Evolutionary conservation across 2,113 vertebrate genomes (phyloP).

Genomic region (Micromys minutus): DNA sequence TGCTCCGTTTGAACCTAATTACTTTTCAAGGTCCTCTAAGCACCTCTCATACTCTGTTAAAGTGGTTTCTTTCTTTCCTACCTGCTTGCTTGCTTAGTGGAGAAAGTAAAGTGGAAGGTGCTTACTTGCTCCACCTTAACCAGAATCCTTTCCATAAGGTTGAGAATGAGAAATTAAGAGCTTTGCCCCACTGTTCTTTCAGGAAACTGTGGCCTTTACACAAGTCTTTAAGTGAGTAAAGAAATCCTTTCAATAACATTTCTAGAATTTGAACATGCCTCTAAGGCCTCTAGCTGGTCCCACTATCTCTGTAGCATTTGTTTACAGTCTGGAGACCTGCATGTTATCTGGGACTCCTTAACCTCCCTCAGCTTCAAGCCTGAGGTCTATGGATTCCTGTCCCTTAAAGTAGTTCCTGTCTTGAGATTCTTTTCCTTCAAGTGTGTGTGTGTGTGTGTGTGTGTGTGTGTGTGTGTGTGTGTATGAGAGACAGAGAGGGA

Average conservation of each 20-base stretch:
- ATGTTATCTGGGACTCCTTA: not conserved
- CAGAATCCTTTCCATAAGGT: not conserved
- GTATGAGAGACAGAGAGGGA: too few species aligned
- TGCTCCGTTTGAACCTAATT: not conserved
- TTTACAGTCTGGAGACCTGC: not conserved
- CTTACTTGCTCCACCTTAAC: not conserved
- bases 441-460: not conserved
- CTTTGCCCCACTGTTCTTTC: not conserved
- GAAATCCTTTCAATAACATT: not conserved
- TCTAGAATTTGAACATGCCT: not conserved
- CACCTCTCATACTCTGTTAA: not conserved
- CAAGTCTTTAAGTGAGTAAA: not conserved
- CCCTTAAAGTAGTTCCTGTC: not conserved
- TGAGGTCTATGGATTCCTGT: not conserved
- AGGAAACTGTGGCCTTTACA: not conserved
- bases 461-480: too few species aligned
- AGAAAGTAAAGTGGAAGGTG: not conserved
- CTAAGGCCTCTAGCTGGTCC: not conserved
- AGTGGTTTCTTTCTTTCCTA: not conserved
- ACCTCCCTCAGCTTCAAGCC: not conserved
- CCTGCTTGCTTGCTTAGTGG: not conserved
- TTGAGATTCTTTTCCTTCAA: not conserved
- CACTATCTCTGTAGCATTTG: not conserved
- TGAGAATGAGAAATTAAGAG: not conserved
- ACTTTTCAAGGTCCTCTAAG: not conserved